Percentiles rank a stretch among this genome's conserved stretches.
These are phyloP conservation scores for Cheilosia urbana DNA, from an alignment of 2,888 invertebrate species.

Conservation along the genomic window DNA sequence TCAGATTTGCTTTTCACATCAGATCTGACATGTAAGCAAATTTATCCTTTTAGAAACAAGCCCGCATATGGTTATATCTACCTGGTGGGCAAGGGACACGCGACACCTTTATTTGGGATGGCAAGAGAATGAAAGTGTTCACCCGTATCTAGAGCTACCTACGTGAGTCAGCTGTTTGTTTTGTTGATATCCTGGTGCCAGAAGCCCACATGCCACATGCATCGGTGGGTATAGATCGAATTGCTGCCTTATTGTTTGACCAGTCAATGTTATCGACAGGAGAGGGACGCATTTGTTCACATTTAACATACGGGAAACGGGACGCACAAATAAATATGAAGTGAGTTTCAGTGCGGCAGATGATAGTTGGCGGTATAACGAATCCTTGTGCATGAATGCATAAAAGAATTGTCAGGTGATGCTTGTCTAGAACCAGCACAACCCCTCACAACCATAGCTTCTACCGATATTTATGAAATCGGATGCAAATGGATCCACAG, in stretches of 20 bases:
- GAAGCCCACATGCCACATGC: constrained; percentile 18
- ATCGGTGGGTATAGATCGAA: not conserved
- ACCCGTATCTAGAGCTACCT: not conserved
- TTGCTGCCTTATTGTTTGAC: not conserved
- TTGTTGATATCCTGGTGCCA: constrained; percentile 20
- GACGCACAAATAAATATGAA: too few species aligned
- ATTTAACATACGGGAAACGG: not conserved
- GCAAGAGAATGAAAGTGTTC: not conserved
- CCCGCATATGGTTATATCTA: constrained; percentile 18
- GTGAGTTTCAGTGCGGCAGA: too few species aligned
- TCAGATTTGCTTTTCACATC: constrained; percentile 7
- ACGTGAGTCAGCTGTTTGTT: constrained; percentile 28
- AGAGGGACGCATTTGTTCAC: not conserved
- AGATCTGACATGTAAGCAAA: constrained; percentile 17
- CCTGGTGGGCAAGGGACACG: constrained; percentile 41
- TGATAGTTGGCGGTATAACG: too few species aligned
- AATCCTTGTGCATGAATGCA: too few species aligned
- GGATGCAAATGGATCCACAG: too few species aligned
- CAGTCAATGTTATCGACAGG: not conserved
- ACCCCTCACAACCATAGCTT: too few species aligned
- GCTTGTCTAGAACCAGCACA: too few species aligned
- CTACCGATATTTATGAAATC: too few species aligned
- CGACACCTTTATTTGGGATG: constrained; percentile 41
- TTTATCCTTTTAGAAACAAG: constrained; percentile 2
- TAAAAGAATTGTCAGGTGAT: too few species aligned